Percentiles rank a stretch among this genome's conserved stretches.
These are phyloP conservation scores for Onychostoma macrolepis DNA, from an alignment of 2,113 vertebrate species.

Conservation along the genomic window DNA sequence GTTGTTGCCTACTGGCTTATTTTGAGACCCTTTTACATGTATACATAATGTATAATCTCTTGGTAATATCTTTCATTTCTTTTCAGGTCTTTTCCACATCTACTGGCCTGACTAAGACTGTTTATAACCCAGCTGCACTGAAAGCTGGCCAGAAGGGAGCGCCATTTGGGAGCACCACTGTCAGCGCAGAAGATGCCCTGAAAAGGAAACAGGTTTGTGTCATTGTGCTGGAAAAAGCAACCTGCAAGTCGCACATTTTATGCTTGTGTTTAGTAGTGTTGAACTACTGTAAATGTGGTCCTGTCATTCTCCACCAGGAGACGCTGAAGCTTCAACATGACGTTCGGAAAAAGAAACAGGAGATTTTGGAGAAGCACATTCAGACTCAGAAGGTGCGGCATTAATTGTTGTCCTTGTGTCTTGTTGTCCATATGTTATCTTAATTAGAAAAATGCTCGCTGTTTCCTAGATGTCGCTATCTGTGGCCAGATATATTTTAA, in stretches of 20 bases:
- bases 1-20: background rate
- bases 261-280: background rate
- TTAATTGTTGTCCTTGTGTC: background rate
- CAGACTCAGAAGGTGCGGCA: constrained; percentile 92
- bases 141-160: constrained; percentile 88
- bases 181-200: constrained; percentile 84
- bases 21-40: background rate
- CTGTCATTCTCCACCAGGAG: constrained; percentile 77
- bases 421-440: background rate
- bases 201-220: constrained; percentile 91
- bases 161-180: constrained; percentile 69
- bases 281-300: background rate
- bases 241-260: background rate
- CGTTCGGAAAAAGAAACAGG: constrained; percentile 96
- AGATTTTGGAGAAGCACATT: constrained; percentile 97
- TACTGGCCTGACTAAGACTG: constrained; percentile 95
- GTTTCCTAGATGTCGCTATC: no score
- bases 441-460: background rate
- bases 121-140: constrained; percentile 94
- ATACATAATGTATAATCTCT: background rate
- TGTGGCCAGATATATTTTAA: no score
- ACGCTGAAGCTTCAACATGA: constrained; percentile 93
- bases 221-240: background rate
- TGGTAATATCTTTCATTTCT: background rate
- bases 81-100: constrained; percentile 92